Evolutionary conservation across 2,113 vertebrate species (phyloP), one percentile per base, ranked within the genome.

Genomic region (Gallinago undulata): DNA sequence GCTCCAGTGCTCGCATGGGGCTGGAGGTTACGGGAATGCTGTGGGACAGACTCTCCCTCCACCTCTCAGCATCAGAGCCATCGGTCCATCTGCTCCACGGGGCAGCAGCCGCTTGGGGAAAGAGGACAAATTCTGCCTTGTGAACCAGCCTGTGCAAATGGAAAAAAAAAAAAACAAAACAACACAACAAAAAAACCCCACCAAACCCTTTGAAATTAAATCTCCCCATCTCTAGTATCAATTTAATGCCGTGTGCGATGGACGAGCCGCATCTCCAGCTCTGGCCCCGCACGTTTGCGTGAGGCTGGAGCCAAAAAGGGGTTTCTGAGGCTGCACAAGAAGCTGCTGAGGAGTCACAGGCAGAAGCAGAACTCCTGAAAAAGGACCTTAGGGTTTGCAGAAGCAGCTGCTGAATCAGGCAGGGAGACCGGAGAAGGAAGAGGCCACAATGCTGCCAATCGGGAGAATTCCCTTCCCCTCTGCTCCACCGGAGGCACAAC

Each of bases 211-310:
- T 6, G 5, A 50, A 50, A 77, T 1, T 1, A 33, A 16, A 81
- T 6, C 18, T 83, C 19, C 24, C 35, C 39, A 14, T 4, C 67
- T 39, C 85, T 4, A 70, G 18, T 43, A 7, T 1, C n/a, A 47
- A 35, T 47, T 62, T n/a, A 51, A 43, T 11, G 60, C 51, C 56
- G 5, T 2, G 9, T 8, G 31, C 73, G 15, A 8, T 1, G 57
- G 80, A 35, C 0, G 2, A 90, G 86, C 37, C 0, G 9, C 80
- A n/a, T 69, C 83, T 63, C 77, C 80, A 25, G 86, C 86, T 48
- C 39, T 13, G 59, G 9, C n/a, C 3, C 2, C 0, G 53, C 5
- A 3, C 5, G 28, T 63, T 5, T 4, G 68, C 4, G 1, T 4
- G 47, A 74, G 10, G 56, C 39, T 16, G 69, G 55, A 84, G 91